Evolutionary conservation across 2,888 invertebrate species (phyloP), one percentile per base, ranked within the genome.

Genomic region (Furcula furcula): DNA sequence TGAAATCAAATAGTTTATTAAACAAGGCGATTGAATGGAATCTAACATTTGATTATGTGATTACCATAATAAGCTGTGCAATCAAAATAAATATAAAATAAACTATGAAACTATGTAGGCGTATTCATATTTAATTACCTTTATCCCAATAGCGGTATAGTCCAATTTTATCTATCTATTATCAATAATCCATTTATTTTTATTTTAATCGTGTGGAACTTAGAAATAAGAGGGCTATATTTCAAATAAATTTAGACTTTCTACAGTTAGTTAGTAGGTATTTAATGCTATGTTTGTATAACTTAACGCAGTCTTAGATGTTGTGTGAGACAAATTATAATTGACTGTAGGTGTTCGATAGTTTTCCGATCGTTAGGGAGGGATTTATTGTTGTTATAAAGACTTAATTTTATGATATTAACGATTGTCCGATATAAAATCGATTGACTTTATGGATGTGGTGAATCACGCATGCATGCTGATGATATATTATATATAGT

Each of bases 11-110:
- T n/a, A n/a, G n/a, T n/a, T n/a, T n/a, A n/a, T n/a, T n/a, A n/a
- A n/a, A n/a, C n/a, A n/a, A n/a, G n/a, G n/a, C n/a, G n/a, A n/a
- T n/a, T n/a, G n/a, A n/a, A n/a, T n/a, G n/a, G n/a, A n/a, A n/a
- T 20, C n/a, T n/a, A 10, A 6, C 22, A 22, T 11, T 22, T 67
- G 67, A 74, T 69, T 66, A 70, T 50, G 54, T 57, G 59, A 67
- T 72, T 76, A 74, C 65, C 79, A 81, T 81, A 80, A 82, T 78
- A 76, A 79, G 69, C 60, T 66, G 75, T 78, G 77, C 79, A 81
- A 79, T 78, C 58, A 78, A 78, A 83, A 73, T n/a, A n/a, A n/a
- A n/a, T 43, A 56, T 45, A 64, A 72, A 72, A 68, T 72, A 75
- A 74, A 68, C 60, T 33, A 3, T 28, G 16, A 29, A 48, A 60